Conservation (phyloP, 1,140 invertebrate genomes). For the Hestina assimilis region DNA sequence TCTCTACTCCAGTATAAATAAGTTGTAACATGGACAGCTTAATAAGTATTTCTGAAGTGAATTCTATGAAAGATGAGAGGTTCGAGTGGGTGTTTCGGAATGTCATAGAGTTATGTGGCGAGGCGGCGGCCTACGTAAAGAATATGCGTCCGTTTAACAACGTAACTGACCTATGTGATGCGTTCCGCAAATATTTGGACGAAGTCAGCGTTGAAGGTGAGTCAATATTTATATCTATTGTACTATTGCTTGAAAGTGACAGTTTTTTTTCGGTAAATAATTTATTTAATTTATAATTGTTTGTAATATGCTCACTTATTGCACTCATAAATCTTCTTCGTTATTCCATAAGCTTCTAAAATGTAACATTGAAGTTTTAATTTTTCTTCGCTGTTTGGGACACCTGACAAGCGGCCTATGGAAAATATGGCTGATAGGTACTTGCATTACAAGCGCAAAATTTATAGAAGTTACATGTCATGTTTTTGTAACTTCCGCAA, state of each 20-base stretch:
- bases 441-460: too few species aligned
- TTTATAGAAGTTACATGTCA: too few species aligned
- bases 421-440: too few species aligned
- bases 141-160: slow-evolving; percentile 78
- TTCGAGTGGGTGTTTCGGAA: slow-evolving; percentile 82
- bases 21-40: background rate
- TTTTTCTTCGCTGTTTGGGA: too few species aligned
- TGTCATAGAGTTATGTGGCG: slow-evolving; percentile 81
- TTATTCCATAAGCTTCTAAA: too few species aligned
- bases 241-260: background rate
- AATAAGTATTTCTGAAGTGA: slow-evolving; percentile 73
- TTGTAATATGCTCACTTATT: too few species aligned
- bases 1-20: background rate
- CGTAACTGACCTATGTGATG: slow-evolving; percentile 73
- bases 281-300: too few species aligned
- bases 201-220: slow-evolving; percentile 77
- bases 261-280: too few species aligned
- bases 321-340: too few species aligned
- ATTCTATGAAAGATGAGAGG: slow-evolving; percentile 76
- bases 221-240: slow-evolving; percentile 28
- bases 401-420: too few species aligned
- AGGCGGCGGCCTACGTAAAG: slow-evolving; percentile 77
- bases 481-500: too few species aligned
- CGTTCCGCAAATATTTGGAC: slow-evolving; percentile 80
- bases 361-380: too few species aligned